Percentiles rank a stretch among this genome's conserved stretches.
Evolutionary conservation across 30 jellyfish, hydroid and myxozoan genomes (phyloP).

Genomic region (Mastigias papua): DNA sequence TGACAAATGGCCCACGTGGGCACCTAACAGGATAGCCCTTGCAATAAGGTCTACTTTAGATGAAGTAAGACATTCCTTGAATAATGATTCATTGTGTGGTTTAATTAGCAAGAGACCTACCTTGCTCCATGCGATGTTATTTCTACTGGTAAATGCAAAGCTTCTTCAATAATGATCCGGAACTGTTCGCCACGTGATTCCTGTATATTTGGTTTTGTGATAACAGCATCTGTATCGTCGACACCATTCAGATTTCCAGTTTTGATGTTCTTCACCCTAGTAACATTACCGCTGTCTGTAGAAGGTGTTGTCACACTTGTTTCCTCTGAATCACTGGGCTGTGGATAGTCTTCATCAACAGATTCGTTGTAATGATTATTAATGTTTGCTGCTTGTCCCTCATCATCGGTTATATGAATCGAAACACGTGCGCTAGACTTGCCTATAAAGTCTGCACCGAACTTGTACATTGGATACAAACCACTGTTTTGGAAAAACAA

Average conservation of each 20-base stretch:
- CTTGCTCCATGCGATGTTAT: slow-evolving; percentile 21
- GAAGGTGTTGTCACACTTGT: background rate
- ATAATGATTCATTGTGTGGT: background rate
- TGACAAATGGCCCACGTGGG: too few species aligned
- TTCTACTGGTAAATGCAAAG: slow-evolving; percentile 72
- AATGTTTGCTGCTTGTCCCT: background rate
- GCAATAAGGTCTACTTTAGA: background rate
- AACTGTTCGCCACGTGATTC: slow-evolving; percentile 25
- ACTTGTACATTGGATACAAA: slow-evolving; percentile 68
- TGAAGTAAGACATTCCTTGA: too few species aligned
- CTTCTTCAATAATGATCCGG: slow-evolving; percentile 78
- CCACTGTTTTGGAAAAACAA: slow-evolving; percentile 61
- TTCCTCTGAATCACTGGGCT: slow-evolving; percentile 17
- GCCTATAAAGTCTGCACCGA: slow-evolving; percentile 75
- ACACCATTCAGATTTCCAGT: background rate
- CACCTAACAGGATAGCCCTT: too few species aligned
- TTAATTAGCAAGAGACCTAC: background rate
- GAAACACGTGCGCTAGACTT: slow-evolving; percentile 64
- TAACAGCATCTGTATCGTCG: background rate
- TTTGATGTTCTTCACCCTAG: background rate
- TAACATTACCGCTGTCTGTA: background rate
- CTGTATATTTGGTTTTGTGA: background rate
- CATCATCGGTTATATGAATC: slow-evolving; percentile 21
- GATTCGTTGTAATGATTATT: background rate
- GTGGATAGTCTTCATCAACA: slow-evolving; percentile 10